A percentile compares a stretch with the other conserved stretches of the same genome.
Conservation (phyloP, 2,888 invertebrate genomes). For the Frankliniella fusca region DNA sequence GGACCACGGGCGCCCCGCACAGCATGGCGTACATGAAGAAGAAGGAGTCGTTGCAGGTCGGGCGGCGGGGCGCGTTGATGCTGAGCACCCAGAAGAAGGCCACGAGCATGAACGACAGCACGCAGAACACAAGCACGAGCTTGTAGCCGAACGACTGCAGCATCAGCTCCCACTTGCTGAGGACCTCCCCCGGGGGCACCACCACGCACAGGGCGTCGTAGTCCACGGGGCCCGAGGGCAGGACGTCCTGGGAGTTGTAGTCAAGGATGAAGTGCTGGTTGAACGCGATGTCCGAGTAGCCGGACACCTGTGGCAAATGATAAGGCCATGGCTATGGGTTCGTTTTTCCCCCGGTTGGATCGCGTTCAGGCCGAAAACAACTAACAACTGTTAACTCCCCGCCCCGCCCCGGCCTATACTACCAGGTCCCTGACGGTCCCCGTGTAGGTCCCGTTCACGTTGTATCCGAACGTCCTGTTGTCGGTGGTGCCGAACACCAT, state of each 20-base stretch:
- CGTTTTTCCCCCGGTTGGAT: too few species aligned
- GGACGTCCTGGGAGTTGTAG: constrained; percentile 33
- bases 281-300: constrained; percentile 34
- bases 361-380: too few species aligned
- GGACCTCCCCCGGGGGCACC: constrained; percentile 31
- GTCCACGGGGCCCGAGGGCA: constrained; percentile 32
- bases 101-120: background rate
- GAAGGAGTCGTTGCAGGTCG: background rate
- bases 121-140: background rate
- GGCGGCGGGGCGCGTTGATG: background rate
- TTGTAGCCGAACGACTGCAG: background rate
- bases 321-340: background rate
- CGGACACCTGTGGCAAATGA: background rate
- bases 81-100: background rate
- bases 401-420: background rate
- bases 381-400: too few species aligned
- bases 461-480: constrained; percentile 34
- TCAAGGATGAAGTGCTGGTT: constrained; percentile 35
- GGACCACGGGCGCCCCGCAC: constrained; percentile 27
- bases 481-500: constrained; percentile 32
- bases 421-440: constrained; percentile 33
- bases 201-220: constrained; percentile 35
- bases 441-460: constrained; percentile 32
- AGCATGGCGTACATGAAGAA: constrained; percentile 9
- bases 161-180: constrained; percentile 32